These are phyloP conservation scores for Drosophila lowei DNA, from an alignment of 1,140 invertebrate genomes.

Conservation along the genomic window DNA sequence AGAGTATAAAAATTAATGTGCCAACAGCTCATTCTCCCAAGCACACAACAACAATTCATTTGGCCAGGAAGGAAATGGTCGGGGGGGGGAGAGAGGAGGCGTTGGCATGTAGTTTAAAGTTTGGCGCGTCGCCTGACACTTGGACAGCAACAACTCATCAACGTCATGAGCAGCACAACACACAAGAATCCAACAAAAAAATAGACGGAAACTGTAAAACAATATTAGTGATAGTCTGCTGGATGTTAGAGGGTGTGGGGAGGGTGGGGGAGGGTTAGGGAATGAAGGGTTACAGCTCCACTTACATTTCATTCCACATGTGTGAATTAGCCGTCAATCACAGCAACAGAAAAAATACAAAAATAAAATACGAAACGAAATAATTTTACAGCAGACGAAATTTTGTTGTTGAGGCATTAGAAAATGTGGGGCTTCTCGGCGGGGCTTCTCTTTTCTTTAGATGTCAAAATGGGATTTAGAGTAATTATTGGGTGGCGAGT, in stretches of 20 bases:
- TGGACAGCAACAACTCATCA: conserved; percentile 82
- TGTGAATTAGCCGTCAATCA: conserved; percentile 57
- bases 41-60: conserved; percentile 63
- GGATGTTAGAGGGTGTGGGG: neutral
- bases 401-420: too few species aligned
- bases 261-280: too few species aligned
- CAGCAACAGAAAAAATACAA: neutral
- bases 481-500: too few species aligned
- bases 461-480: too few species aligned
- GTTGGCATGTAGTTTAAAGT: conserved; percentile 79
- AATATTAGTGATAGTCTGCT: conserved; percentile 69
- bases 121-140: conserved; percentile 78
- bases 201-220: conserved; percentile 58
- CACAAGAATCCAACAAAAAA: conserved; percentile 17
- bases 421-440: too few species aligned
- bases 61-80: neutral
- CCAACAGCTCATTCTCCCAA: conserved; percentile 46
- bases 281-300: too few species aligned
- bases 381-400: too few species aligned
- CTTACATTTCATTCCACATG: conserved; percentile 50
- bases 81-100: conserved; percentile 15
- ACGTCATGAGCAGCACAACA: conserved; percentile 66
- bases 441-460: too few species aligned
- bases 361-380: neutral
- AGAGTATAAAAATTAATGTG: conserved; percentile 62